Evolutionary conservation across 2,113 vertebrate genomes (phyloP).

Genomic region (Gadus macrocephalus): DNA sequence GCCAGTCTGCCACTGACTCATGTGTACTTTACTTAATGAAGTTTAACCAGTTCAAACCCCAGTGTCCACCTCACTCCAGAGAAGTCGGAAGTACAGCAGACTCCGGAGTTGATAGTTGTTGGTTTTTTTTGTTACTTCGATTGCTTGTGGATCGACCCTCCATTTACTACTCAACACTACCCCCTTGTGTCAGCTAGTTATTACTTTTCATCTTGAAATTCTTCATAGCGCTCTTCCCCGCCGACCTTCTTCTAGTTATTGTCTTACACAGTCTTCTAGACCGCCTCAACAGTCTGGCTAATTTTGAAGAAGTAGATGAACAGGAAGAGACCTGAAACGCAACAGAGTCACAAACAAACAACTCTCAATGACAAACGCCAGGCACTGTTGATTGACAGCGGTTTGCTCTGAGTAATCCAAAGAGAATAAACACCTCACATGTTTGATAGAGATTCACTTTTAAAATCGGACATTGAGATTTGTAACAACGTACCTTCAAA

Average conservation of each 20-base stretch:
- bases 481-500: conserved; percentile 51
- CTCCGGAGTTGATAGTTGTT: no score
- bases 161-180: conserved; percentile 46
- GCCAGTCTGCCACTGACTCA: no score
- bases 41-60: no score
- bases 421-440: no score
- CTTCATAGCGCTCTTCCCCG: conserved; percentile 1
- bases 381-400: no score
- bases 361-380: no score
- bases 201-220: background rate
- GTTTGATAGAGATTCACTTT: no score
- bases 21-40: no score
- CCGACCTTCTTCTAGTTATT: background rate
- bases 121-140: background rate
- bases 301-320: conserved; percentile 54
- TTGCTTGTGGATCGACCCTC: background rate
- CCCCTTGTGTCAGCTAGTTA: conserved; percentile 44
- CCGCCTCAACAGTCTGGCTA: conserved; percentile 5
- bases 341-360: no score
- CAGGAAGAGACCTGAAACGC: conserved; percentile 52
- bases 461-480: no score
- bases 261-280: background rate
- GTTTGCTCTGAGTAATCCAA: no score
- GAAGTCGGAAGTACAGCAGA: background rate
- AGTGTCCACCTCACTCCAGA: background rate